Evolutionary conservation across 2,113 vertebrate genomes (phyloP), one percentile per base, ranked within the genome.

Genomic region (Poeciliopsis turrubarensis): DNA sequence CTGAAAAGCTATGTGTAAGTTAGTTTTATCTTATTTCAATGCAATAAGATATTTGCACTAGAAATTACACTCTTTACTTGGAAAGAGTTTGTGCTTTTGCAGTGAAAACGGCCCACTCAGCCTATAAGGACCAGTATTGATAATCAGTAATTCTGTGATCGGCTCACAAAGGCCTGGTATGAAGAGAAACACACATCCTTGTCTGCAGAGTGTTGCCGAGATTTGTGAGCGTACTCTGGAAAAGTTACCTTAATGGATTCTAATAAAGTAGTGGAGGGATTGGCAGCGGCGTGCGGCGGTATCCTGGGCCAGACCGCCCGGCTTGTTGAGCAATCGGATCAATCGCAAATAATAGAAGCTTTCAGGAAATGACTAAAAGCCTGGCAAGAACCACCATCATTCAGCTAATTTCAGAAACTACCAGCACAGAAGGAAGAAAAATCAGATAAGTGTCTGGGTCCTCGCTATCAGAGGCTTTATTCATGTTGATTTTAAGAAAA

Each of bases 261-360:
- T 31, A 61, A 85, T 87, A 73, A 82, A 80, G 79, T 77, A 65
- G 67, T 51, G 17, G 60, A 68, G 41, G 62, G 64, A 62, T 54
- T 77, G 77, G 72, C 32, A 12, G 32, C 39, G 67, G 65, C 19
- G 0, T 25, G 63, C 61, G 31, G 66, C 9, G 69, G 32, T 5
- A 8, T 39, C 60, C 65, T 1, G 70, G 70, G 80, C 41, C 62
- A 65, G 80, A 14, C 65, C 1, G 25, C 26, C 22, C 62, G 14
- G 61, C 63, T 64, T 47, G 68, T 34, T 22, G 57, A 57, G 73
- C 70, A 57, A 41, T 77, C 51, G 27, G 60, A 87, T 85, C 80
- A 64, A 81, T 87, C 78, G 67, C 66, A 51, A 79, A 84, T 75
- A 75, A 66, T 81, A 77, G 73, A 76, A 77, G 60, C 66, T 61